Conservation (phyloP, 2,888 invertebrate genomes). For the Blastobasis adustella region DNA sequence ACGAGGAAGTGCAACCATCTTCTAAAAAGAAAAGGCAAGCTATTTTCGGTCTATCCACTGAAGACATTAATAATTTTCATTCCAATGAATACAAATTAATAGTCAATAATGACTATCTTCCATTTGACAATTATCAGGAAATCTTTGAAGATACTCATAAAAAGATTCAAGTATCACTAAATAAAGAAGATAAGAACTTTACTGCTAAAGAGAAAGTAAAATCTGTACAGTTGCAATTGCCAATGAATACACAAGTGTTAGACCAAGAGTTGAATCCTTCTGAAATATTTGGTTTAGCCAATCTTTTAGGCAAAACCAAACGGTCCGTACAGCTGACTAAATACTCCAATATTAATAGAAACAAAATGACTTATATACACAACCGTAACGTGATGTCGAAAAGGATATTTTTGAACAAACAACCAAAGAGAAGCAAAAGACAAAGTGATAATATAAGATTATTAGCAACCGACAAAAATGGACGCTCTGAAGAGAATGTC, state of each 20-base stretch:
- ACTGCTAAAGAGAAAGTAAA: slow-evolving; percentile 4
- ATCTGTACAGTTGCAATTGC: slow-evolving; percentile 13
- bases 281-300: slow-evolving; percentile 38
- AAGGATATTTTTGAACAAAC: slow-evolving; percentile 36
- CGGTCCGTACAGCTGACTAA: slow-evolving; percentile 39
- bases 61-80: slow-evolving; percentile 30
- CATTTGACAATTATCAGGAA: slow-evolving; percentile 34
- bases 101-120: slow-evolving; percentile 26
- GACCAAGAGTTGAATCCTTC: slow-evolving; percentile 38
- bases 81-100: slow-evolving; percentile 37
- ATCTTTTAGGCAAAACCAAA: slow-evolving; percentile 38
- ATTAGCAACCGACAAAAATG: slow-evolving; percentile 34
- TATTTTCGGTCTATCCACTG: slow-evolving; percentile 24
- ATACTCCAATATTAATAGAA: slow-evolving; percentile 44
- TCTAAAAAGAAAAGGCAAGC: slow-evolving; percentile 20
- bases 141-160: slow-evolving; percentile 24
- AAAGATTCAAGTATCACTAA: slow-evolving; percentile 7
- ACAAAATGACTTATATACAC: slow-evolving; percentile 32
- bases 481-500: slow-evolving; percentile 37
- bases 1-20: slow-evolving; percentile 5
- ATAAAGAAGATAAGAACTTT: slow-evolving; percentile 13
- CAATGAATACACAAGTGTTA: slow-evolving; percentile 31
- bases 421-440: slow-evolving; percentile 44
- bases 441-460: slow-evolving; percentile 50
- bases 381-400: slow-evolving; percentile 42